Base-by-base conservation (phyloP, 2,888 invertebrate genomes). In the Polyommatus iphigenia region DNA sequence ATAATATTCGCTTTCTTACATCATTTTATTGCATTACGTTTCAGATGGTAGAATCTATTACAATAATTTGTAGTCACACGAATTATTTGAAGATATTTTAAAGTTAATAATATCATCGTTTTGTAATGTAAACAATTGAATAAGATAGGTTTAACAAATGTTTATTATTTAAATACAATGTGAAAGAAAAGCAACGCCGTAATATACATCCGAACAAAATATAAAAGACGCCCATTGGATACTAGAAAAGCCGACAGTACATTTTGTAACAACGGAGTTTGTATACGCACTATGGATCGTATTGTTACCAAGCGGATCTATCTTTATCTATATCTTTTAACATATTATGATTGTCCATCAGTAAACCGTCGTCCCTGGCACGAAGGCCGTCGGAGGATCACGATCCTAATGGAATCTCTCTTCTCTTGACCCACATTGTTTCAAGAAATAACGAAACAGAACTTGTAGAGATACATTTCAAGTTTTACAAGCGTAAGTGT, bases 401-500 rank as follows among this genome's bases (percentile, higher is more conserved):
- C 59, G 8, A 62, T 62, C 62, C 62, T 62, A 24, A 62, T 62
- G 62, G 62, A 24, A 62, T 62, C 62, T 62, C 57, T 57, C 24
- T 62, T 24, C 62, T 24, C 62, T 24, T 62, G 62, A 62, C 62
- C 62, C 62, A 62, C 62, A 24, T 62, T 62, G 62, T 62, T 62
- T 24, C 62, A 62, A 62, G 62, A 62, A 62, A 62, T 62, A 62
- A 24, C 62, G 62, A 24, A 62, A 62, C 62, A 20, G 8, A 59
- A 59, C 59, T 59, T 24, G 62, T 13, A 24, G 10, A 62, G 62
- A 62, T 62, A 62, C 24, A 62, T 62, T 62, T 62, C 10, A 24
- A 62, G 62, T 62, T 62, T 54, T 62, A 59, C 59, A 20, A 59
- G 20, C 24, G 24, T 20, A n/a, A n/a, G n/a, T n/a, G n/a, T n/a